Conservation (phyloP, 2,113 vertebrate species). For the Sorex araneus region DNA sequence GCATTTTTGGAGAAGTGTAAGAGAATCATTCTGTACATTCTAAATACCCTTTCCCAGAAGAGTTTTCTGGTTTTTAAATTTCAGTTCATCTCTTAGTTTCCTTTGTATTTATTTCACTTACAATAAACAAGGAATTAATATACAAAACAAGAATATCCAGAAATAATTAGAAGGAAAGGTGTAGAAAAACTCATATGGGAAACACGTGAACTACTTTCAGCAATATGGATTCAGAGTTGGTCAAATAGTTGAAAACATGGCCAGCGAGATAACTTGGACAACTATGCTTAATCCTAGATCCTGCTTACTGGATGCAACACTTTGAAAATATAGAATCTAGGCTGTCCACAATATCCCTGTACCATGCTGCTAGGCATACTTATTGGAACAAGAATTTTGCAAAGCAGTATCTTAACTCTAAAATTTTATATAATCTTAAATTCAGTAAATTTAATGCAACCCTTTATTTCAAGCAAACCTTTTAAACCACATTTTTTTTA, state of each 20-base stretch:
- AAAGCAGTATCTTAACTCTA: not conserved
- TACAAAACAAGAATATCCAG: not conserved
- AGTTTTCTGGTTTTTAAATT: no score
- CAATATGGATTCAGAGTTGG: not conserved
- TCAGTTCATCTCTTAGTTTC: no score
- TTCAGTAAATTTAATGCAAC: not conserved
- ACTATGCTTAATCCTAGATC: not conserved
- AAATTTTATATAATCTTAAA: not conserved
- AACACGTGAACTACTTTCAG: not conserved
- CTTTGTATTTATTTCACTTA: no score
- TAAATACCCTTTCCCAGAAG: no score
- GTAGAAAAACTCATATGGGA: not conserved
- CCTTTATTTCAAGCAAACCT: not conserved
- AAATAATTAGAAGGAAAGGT: not conserved
- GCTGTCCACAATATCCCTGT: not conserved
- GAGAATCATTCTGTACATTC: no score
- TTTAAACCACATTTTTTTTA: not conserved
- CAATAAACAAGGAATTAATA: not conserved
- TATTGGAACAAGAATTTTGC: not conserved
- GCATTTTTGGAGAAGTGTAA: no score
- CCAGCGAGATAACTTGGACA: no score
- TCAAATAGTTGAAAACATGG: not conserved
- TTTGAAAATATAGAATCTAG: no score
- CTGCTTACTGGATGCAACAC: not conserved
- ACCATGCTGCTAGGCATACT: no score